Evolutionary conservation across 2,113 vertebrate genomes (phyloP).

Genomic region (Sinocyclocheilus maitianheensis): DNA sequence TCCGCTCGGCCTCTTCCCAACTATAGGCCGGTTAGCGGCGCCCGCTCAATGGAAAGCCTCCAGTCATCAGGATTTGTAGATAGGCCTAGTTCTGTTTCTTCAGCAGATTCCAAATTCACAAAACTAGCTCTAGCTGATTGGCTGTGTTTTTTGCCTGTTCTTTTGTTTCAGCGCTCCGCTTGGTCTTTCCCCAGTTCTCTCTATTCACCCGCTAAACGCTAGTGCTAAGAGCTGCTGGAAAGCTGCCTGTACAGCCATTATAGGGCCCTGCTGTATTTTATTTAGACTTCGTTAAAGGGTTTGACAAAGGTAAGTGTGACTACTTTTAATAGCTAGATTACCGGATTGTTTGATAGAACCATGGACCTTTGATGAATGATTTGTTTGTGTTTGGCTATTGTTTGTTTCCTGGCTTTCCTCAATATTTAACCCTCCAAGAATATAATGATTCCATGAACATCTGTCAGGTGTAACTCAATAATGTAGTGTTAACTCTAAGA

Average conservation of each 20-base stretch:
- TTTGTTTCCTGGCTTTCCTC: neutral
- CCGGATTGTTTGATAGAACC: neutral
- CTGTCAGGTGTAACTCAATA: neutral
- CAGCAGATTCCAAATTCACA: conserved; percentile 76
- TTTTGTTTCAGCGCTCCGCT: conserved; percentile 62
- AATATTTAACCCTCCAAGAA: neutral
- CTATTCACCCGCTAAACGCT: conserved; percentile 61
- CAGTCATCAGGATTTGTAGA: conserved; percentile 74
- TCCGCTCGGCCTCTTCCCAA: conserved; percentile 50
- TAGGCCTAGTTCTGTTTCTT: conserved; percentile 71
- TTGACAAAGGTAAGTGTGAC: conserved; percentile 66
- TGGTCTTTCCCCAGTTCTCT: conserved; percentile 57
- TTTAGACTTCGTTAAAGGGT: conserved; percentile 57
- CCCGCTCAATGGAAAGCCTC: conserved; percentile 68
- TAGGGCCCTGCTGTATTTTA: conserved; percentile 62
- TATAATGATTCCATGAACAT: neutral
- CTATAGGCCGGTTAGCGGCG: conserved; percentile 65
- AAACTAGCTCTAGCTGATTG: conserved; percentile 69
- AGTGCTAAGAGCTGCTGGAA: conserved; percentile 63
- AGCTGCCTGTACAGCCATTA: conserved; percentile 65
- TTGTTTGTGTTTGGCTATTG: neutral
- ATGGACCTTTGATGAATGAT: neutral
- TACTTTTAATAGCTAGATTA: conserved; percentile 12
- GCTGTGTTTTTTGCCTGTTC: conserved; percentile 53
- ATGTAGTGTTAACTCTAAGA: neutral